Evolutionary conservation across 2,797 vertebrate species (phyloP).

Genomic region (Coreius guichenoti): DNA sequence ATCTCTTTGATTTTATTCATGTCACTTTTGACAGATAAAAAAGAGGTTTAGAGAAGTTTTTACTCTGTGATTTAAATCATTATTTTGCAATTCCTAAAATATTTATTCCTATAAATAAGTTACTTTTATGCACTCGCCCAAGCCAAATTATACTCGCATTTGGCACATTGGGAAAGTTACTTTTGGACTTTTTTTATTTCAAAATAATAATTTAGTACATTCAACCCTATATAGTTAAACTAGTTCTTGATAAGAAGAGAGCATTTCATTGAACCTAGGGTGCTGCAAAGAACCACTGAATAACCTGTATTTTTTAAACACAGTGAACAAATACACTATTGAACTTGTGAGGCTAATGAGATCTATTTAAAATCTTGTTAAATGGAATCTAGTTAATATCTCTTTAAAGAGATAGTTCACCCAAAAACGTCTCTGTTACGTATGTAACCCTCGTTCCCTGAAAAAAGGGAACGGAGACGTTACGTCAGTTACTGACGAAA

Average conservation of each 20-base stretch:
- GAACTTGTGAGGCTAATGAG: background rate
- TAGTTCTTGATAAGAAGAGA: too few species aligned
- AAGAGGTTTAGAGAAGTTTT: background rate
- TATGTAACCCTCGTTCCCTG: too few species aligned
- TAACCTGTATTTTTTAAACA: background rate
- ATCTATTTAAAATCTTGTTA: background rate
- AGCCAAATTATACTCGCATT: background rate
- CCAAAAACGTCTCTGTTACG: too few species aligned
- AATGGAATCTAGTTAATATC: background rate
- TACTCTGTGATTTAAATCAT: background rate
- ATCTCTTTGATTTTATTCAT: background rate
- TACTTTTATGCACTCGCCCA: too few species aligned
- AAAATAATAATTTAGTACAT: background rate
- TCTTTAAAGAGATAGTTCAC: too few species aligned
- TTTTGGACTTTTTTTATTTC: background rate
- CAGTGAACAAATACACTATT: background rate
- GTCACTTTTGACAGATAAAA: background rate
- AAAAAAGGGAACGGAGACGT: too few species aligned
- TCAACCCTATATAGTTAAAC: background rate
- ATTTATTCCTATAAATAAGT: background rate
- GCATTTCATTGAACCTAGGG: too few species aligned
- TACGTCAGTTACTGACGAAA: too few species aligned
- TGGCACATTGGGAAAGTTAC: background rate
- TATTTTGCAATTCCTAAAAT: background rate
- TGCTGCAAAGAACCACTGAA: too few species aligned